Percentiles rank a stretch among this genome's conserved stretches.
phyloP scores from a whole-genome alignment of 1,140 invertebrate species.

The Eumeta japonica region DNA sequence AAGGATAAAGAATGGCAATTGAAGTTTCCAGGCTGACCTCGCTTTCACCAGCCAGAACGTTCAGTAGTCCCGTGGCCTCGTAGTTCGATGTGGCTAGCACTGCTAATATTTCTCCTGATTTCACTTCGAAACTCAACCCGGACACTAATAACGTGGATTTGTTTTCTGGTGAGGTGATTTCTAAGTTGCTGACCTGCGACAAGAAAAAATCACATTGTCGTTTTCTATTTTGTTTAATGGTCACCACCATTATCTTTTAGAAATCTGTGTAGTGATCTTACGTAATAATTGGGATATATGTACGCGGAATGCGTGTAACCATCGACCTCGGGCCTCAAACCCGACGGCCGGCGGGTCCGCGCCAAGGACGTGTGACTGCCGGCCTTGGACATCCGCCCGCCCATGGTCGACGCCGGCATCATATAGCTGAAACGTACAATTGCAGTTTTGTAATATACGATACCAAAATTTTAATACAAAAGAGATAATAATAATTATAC shows the following conservation, averaged over 20 bases:
- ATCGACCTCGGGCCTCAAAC: slow-evolving; percentile 52
- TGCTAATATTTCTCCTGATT: slow-evolving; percentile 85
- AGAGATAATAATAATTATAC: slow-evolving; percentile 11
- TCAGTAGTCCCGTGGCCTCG: slow-evolving; percentile 79
- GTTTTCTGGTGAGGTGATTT: slow-evolving; percentile 57
- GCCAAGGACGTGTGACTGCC: slow-evolving; percentile 60
- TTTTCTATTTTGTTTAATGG: not conserved
- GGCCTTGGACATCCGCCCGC: slow-evolving; percentile 58
- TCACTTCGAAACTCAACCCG: slow-evolving; percentile 64
- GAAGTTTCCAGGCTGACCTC: slow-evolving; percentile 57
- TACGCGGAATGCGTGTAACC: slow-evolving; percentile 57
- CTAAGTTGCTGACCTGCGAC: slow-evolving; percentile 57
- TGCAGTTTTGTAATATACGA: too few species aligned
- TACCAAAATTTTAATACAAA: too few species aligned
- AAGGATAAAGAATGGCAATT: not conserved
- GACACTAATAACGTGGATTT: slow-evolving; percentile 53
- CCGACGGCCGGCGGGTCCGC: slow-evolving; percentile 53
- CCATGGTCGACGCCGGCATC: slow-evolving; percentile 53
- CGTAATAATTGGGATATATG: slow-evolving; percentile 66
- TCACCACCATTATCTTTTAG: not conserved
- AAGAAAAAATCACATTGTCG: too few species aligned
- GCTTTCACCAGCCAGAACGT: slow-evolving; percentile 74
- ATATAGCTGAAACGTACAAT: slow-evolving; percentile 45
- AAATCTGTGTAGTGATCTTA: slow-evolving; percentile 20
- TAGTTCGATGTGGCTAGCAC: slow-evolving; percentile 81